Conservation (phyloP, 2,113 vertebrate species). For the Lates calcarifer region DNA sequence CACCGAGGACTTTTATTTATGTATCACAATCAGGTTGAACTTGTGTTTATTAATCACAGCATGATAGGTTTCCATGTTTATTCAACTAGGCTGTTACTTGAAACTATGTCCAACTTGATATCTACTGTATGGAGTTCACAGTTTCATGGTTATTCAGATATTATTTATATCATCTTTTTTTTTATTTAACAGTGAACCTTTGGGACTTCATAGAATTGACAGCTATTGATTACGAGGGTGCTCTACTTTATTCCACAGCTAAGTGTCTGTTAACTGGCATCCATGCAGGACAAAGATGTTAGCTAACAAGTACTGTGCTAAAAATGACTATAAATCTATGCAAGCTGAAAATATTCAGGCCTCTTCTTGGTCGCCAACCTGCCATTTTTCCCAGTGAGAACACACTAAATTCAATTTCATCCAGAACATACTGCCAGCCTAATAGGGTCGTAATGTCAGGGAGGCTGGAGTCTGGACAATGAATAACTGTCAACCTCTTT, state of each 20-base stretch:
- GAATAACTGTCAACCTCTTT: slow-evolving; percentile 6
- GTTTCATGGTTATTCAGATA: background rate
- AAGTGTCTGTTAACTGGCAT: slow-evolving; percentile 5
- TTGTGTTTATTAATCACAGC: background rate
- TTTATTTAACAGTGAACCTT: background rate
- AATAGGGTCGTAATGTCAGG: background rate
- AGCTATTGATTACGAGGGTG: background rate
- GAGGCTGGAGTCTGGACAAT: slow-evolving; percentile 13
- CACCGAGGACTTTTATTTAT: background rate
- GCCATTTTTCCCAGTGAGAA: slow-evolving; percentile 5
- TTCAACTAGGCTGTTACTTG: background rate
- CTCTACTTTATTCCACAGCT: background rate
- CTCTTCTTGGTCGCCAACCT: background rate
- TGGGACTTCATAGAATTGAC: no score
- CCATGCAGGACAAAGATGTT: background rate
- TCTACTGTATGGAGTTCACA: background rate
- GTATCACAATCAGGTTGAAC: background rate
- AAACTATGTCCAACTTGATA: background rate
- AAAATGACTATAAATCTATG: background rate
- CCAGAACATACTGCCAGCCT: background rate
- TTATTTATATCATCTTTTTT: background rate
- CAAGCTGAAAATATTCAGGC: background rate
- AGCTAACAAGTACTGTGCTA: background rate
- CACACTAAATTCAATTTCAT: slow-evolving; percentile 1
- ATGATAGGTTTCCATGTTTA: background rate